These are phyloP conservation scores for Chloropsis hardwickii DNA, from an alignment of 2,113 vertebrate species.

Conservation along the genomic window DNA sequence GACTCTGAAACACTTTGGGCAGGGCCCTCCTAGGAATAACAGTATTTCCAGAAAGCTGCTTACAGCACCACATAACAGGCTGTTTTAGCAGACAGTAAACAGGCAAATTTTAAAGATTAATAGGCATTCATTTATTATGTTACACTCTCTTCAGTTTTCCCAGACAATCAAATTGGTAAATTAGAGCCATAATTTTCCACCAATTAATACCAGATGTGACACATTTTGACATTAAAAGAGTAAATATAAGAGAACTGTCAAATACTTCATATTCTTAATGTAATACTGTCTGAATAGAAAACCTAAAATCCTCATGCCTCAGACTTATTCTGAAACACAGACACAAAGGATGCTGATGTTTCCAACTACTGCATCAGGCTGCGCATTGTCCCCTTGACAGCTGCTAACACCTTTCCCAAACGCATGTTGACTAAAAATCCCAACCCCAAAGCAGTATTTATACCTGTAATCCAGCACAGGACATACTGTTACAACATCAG, in stretches of 20 bases:
- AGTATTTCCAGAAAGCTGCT: background rate
- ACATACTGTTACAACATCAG: background rate
- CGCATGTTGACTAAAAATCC: background rate
- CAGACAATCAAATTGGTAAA: slow-evolving; percentile 61
- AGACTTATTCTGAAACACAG: slow-evolving; percentile 37
- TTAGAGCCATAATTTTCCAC: slow-evolving; percentile 59
- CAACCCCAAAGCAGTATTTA: slow-evolving; percentile 8
- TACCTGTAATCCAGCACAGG: background rate
- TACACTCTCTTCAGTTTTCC: slow-evolving; percentile 30
- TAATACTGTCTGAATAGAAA: background rate
- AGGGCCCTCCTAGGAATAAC: background rate
- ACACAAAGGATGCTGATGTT: slow-evolving; percentile 4
- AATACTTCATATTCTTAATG: slow-evolving; percentile 35
- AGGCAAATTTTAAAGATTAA: slow-evolving; percentile 53
- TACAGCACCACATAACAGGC: background rate
- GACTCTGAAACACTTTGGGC: rapidly evolving
- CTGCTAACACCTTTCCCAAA: slow-evolving; percentile 38
- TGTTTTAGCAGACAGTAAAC: slow-evolving; percentile 11
- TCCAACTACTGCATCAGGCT: background rate
- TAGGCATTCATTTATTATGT: slow-evolving; percentile 54
- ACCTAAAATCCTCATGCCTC: slow-evolving; percentile 39
- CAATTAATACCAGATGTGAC: slow-evolving; percentile 64
- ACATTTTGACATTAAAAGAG: slow-evolving; percentile 68
- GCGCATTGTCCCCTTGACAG: background rate
- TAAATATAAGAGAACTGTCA: slow-evolving; percentile 57